Conservation (phyloP, 2,888 invertebrate species). For the Tortricodes alternella region DNA sequence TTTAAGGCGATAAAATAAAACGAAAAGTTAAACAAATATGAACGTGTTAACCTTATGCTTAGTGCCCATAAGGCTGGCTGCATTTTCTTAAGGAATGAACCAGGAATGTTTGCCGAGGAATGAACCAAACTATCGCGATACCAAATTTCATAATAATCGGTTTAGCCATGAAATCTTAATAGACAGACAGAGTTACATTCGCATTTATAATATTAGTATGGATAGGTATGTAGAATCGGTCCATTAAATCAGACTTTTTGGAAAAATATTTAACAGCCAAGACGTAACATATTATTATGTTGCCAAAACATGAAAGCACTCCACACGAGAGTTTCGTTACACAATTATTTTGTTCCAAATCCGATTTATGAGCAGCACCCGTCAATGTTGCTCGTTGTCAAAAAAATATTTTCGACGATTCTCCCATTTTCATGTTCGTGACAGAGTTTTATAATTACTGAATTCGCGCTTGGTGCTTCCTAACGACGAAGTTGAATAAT, state of each 20-base stretch:
- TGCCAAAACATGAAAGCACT: constrained; percentile 63
- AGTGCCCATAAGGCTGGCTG: too few relatives aligned
- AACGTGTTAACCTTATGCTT: too few relatives aligned
- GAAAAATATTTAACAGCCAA: constrained; percentile 71
- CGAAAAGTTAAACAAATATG: too few relatives aligned
- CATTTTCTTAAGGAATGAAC: too few relatives aligned
- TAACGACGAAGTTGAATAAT: constrained; percentile 26
- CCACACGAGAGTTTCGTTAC: constrained; percentile 51
- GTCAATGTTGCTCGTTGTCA: constrained; percentile 32
- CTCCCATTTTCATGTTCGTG: constrained; percentile 42
- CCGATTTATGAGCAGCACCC: constrained; percentile 52
- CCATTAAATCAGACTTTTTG: constrained; percentile 43
- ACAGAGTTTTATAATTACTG: constrained; percentile 31
- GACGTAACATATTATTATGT: constrained; percentile 62
- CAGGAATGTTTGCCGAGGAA: too few relatives aligned
- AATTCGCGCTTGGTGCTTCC: constrained; percentile 11
- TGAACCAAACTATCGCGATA: too few relatives aligned
- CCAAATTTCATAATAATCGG: too few relatives aligned
- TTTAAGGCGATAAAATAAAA: too few relatives aligned
- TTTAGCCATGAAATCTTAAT: too few relatives aligned
- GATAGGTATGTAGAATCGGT: not conserved
- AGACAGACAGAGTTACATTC: too few relatives aligned
- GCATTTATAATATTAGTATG: too few relatives aligned
- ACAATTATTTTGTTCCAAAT: constrained; percentile 58
- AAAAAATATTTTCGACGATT: constrained; percentile 31